Evolutionary conservation across 2,797 vertebrate genomes (phyloP).

Genomic region (Mormyrops attenuatus): DNA sequence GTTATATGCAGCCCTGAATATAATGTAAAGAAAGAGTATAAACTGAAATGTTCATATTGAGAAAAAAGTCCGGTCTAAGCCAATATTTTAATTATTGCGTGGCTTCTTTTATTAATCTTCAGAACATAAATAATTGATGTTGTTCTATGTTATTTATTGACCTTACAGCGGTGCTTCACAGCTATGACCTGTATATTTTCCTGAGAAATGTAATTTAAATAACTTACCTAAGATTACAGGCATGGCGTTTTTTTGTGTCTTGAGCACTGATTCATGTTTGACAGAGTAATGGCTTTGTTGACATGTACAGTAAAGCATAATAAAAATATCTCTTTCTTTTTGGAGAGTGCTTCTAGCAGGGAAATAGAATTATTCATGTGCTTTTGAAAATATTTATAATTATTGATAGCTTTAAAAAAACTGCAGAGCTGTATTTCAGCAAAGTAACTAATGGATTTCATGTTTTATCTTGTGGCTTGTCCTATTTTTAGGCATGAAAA

Average conservation of each 20-base stretch:
- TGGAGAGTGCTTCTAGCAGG: not conserved
- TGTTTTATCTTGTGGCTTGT: slow-evolving; percentile 16
- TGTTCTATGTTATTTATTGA: not conserved
- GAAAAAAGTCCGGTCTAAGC: not conserved
- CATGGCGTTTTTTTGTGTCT: not conserved
- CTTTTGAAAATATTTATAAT: not conserved
- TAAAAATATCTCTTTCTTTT: not conserved
- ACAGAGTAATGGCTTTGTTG: not conserved
- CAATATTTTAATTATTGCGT: not conserved
- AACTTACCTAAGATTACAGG: not conserved
- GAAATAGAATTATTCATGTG: not conserved
- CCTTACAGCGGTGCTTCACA: not conserved
- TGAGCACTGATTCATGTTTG: not conserved
- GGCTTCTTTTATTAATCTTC: not conserved
- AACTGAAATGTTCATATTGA: not conserved
- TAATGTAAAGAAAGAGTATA: not conserved
- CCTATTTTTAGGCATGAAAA: not conserved
- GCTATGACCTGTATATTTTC: not conserved
- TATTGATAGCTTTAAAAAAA: not conserved
- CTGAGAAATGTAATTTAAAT: not conserved
- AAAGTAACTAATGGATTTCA: slow-evolving; percentile 13
- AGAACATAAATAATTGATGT: not conserved
- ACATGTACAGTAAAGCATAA: not conserved
- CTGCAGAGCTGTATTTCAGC: not conserved
- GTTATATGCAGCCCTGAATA: too few relatives aligned